Conservation (phyloP, 1,140 invertebrate genomes). For the Dryas iulia region DNA sequence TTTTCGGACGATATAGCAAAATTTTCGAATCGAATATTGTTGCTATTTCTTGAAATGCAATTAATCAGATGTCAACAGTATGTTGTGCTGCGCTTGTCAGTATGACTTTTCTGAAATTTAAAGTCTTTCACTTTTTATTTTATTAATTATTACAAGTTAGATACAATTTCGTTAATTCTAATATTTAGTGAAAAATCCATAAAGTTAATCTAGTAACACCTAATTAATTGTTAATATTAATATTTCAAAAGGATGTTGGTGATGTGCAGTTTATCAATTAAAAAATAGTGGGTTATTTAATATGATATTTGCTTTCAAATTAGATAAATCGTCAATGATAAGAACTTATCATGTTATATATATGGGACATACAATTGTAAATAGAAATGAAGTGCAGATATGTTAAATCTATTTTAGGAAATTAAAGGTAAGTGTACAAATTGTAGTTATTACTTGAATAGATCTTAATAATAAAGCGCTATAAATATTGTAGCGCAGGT, state of each 20-base stretch:
- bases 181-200: no score
- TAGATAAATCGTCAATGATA: conserved; percentile 28
- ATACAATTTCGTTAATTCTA: background rate
- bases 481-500: no score
- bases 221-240: no score
- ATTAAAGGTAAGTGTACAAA: conserved; percentile 6
- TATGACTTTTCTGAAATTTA: background rate
- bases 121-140: background rate
- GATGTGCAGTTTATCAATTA: background rate
- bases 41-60: background rate
- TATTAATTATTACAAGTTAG: background rate
- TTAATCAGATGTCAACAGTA: background rate
- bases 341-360: conserved; percentile 24
- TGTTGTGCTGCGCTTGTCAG: background rate
- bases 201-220: background rate
- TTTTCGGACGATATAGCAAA: no score
- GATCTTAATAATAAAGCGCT: no score
- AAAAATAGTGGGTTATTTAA: conserved; percentile 4
- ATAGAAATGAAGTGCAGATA: conserved; percentile 23
- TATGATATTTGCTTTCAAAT: conserved; percentile 31
- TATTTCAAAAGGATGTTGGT: no score
- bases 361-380: conserved; percentile 17
- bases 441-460: background rate
- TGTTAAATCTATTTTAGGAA: conserved; percentile 12
- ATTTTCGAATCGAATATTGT: no score